A percentile compares a stretch with the other conserved stretches of the same genome.
phyloP scores from a whole-genome alignment of 2,888 invertebrate genomes.

The Diplolepis rosae region DNA sequence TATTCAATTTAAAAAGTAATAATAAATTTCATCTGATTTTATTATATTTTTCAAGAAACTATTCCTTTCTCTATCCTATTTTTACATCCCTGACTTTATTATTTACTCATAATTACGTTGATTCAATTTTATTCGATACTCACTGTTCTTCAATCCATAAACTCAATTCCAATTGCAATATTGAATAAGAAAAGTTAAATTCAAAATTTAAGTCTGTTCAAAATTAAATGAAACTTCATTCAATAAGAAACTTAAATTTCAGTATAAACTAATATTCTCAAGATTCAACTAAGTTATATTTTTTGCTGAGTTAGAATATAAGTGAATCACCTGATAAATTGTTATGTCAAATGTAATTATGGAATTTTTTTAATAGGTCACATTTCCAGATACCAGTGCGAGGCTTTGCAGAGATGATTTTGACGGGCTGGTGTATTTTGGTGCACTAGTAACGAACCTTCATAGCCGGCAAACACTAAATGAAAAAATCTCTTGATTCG shows the following conservation, averaged over 20 bases:
- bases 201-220: too few species aligned
- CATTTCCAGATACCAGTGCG: slow-evolving; percentile 55
- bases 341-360: background rate
- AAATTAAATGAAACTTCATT: too few species aligned
- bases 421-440: slow-evolving; percentile 58
- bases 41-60: background rate
- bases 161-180: too few species aligned
- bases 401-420: slow-evolving; percentile 59
- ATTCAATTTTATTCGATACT: background rate
- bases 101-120: too few species aligned
- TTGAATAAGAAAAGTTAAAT: too few species aligned
- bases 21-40: slow-evolving; percentile 3
- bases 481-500: slow-evolving; percentile 50
- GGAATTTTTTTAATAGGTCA: slow-evolving; percentile 56
- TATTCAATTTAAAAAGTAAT: background rate
- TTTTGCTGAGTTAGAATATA: too few species aligned
- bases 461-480: slow-evolving; percentile 49
- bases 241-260: too few species aligned
- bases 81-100: background rate
- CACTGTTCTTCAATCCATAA: too few species aligned
- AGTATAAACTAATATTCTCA: too few species aligned
- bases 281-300: too few species aligned
- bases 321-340: background rate
- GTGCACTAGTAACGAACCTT: slow-evolving; percentile 49
- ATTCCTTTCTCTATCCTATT: background rate